These are phyloP conservation scores for Siniperca obscura DNA, from an alignment of 2,797 vertebrate species.

Conservation along the genomic window DNA sequence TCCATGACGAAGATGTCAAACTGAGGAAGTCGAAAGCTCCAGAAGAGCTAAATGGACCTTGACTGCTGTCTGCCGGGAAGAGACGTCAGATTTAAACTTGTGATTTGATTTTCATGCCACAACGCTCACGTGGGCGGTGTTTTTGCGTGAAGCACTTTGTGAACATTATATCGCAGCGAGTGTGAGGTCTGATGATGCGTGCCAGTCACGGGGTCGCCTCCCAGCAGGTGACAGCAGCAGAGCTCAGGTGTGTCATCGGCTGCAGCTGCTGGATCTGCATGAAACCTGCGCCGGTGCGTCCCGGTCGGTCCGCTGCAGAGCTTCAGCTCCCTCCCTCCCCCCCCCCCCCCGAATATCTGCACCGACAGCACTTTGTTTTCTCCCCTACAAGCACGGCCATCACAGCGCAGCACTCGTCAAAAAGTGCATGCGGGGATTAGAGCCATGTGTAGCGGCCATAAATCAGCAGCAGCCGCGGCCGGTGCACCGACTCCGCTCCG, in stretches of 20 bases:
- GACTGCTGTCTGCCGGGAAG: too few relatives aligned
- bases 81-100: too few relatives aligned
- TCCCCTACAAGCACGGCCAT: neutral
- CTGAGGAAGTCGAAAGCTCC: conserved; percentile 6
- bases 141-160: too few relatives aligned
- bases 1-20: neutral
- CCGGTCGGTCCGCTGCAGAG: conserved; percentile 13
- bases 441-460: conserved; percentile 10
- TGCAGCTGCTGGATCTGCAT: neutral
- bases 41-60: neutral
- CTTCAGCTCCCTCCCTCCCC: neutral
- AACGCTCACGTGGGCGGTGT: too few relatives aligned
- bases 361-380: conserved; percentile 23
- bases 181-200: too few relatives aligned
- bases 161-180: too few relatives aligned
- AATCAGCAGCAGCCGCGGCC: conserved; percentile 8
- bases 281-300: neutral
- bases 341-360: conserved; percentile 9
- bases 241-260: conserved; percentile 16
- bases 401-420: neutral
- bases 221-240: neutral
- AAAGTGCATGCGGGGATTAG: conserved; percentile 2
- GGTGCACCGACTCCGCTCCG: conserved; percentile 13
- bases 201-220: too few relatives aligned
- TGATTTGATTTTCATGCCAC: too few relatives aligned